Base-by-base conservation (phyloP, 2,797 vertebrate genomes). In the Otolemur crassicaudatus region DNA sequence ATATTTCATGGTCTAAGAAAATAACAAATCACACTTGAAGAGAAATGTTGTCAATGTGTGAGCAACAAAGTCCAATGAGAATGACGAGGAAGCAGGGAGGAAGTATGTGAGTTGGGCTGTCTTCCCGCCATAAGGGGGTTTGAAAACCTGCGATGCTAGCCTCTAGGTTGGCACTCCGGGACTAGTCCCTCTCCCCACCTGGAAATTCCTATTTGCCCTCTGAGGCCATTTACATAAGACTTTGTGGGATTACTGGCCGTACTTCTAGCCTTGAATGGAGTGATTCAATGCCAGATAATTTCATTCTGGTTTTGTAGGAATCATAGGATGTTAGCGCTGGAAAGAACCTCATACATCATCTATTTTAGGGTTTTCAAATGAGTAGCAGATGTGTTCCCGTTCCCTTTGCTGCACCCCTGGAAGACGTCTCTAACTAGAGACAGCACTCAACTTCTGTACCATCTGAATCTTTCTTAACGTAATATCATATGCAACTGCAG, bases 261-360 rank as follows among this genome's bases (percentile, higher is more conserved):
- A 84, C 79, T 17, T 75, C n/a, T 60, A 61, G 27, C 9, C n/a
- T 90, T 61, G 49, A 87, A 80, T 65, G 95, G 72, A 63, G 60
- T 91, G 89, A 95, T 56, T 97, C 63, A 70, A 4, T 46, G 80
- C 61, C 87, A 89, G 84, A 63, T 49, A 61, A 94, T 95, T 93
- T 92, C 0, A 1, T 82, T 94, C 79, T 94, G 96, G 67, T 91
- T 96, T 97, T 97, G 76, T 61, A 90, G 80, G 76, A 94, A 91
- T 87, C 69, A 67, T 17, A 93, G 73, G 81, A 63, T 40, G 25
- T 81, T 53, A 73, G 12, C 27, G 23, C 58, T 91, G 73, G 91
- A 90, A 93, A 91, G 80, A 90, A 84, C 29, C 75, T 91, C 29
- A 40, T 56, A 53, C 11, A 40, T 49, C 6, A 77, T 65, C 83